Base-by-base conservation (phyloP, 1,140 invertebrate species). In the Meloidogyne exigua region DNA sequence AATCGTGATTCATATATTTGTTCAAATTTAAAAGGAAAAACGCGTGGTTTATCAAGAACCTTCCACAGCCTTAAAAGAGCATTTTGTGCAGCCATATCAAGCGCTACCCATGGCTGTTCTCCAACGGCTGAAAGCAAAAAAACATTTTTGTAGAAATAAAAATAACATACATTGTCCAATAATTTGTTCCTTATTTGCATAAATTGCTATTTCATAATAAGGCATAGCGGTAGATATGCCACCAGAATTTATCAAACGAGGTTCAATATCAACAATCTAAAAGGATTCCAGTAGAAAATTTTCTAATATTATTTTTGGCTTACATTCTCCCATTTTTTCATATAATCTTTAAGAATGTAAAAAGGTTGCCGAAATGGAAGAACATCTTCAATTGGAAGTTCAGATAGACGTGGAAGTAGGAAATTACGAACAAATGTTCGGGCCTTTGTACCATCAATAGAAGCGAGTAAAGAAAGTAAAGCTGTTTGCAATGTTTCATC, bases 181-280 rank as follows among this genome's bases (percentile, higher is more conserved):
- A 64, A 84, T 74, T 39, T 74, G 26, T 39, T 83, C 65, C 23
- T 75, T 75, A 76, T 86, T 79, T 21, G 74, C 81, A 72, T 81
- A 86, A 44, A 86, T 85, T 25, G 79, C 84, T n/a, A 87, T 82
- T 11, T 85, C 77, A 68, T 82, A 87, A 49, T 84, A 72, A 21
- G 84, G 85, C 64, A 81, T 77, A 12, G 83, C 76, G 25, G 81
- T 79, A 44, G 68, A 36, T 10, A 76, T 73, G 12, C 84, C 84
- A 66, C 78, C 71, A 7, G 80, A 80, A 23, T 77, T 65, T 13
- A 86, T 36, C 15, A 84, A 36, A 49, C 84, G 66, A 3, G 83
- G 73, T 69, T 86, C 85, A 4, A 86, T 74, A n/a, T 80, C 36
- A 62, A 67, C 72, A 21, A 28, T 25, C 74, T 72, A 15, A 63